Evolutionary conservation across 2,888 invertebrate genomes (phyloP).

Genomic region (Drosophila bunnanda): DNA sequence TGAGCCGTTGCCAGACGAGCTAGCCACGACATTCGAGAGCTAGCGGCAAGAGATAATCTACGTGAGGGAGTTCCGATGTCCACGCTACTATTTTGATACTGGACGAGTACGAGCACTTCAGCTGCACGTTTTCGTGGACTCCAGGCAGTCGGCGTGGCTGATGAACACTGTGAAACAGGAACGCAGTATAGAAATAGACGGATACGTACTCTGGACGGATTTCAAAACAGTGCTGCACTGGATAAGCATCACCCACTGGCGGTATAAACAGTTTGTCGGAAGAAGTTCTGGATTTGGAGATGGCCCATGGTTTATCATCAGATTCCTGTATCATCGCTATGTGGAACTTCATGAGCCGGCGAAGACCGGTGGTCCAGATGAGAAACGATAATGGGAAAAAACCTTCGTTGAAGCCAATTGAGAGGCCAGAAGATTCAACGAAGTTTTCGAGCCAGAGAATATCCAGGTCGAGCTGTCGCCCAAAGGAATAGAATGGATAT

Average conservation of each 20-base stretch:
- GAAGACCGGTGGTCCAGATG: not conserved
- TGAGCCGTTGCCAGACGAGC: not conserved
- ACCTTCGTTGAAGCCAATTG: not conserved
- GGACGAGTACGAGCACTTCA: not conserved
- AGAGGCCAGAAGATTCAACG: not conserved
- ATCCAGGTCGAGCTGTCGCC: constrained; percentile 9
- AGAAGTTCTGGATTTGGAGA: constrained; percentile 10
- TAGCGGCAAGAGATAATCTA: not conserved
- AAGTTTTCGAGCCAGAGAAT: constrained; percentile 14
- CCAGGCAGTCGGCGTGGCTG: constrained; percentile 1
- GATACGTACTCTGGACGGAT: constrained; percentile 14
- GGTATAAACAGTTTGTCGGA: not conserved
- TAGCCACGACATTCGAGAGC: not conserved
- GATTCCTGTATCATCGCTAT: not conserved
- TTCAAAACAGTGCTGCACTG: constrained; percentile 22
- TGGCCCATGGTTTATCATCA: constrained; percentile 3
- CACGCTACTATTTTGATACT: not conserved
- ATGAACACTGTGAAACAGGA: constrained; percentile 18
- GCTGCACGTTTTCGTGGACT: not conserved
- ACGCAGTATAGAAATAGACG: constrained; percentile 2
- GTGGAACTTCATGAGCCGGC: constrained; percentile 21
- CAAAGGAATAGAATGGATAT: not conserved
- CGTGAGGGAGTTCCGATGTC: not conserved
- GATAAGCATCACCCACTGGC: not conserved
- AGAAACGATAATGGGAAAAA: constrained; percentile 4